A percentile compares a stretch with the other conserved stretches of the same genome.
phyloP scores from a whole-genome alignment of 2,797 vertebrate genomes.

The Melanotaenia boesemani region DNA sequence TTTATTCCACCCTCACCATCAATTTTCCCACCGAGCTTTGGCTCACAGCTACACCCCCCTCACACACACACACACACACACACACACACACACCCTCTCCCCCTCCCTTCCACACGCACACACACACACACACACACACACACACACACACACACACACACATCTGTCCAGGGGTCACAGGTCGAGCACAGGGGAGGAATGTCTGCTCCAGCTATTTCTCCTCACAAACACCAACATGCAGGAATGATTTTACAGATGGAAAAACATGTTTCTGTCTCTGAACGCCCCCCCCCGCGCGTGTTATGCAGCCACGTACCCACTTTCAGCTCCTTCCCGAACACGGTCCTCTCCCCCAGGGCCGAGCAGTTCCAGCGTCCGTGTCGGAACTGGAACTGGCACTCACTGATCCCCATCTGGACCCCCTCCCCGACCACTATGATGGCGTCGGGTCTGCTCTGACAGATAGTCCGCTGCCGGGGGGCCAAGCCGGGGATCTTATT shows the following conservation, averaged over 20 bases:
- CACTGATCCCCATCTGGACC: constrained; percentile 96
- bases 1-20: constrained; percentile 66
- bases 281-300: too few species aligned
- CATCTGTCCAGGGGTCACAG: constrained; percentile 60
- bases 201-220: not conserved
- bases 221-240: constrained; percentile 11
- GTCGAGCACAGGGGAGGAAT: constrained; percentile 48
- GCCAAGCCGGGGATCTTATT: constrained; percentile 97
- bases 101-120: too few species aligned
- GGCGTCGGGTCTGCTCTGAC: constrained; percentile 96
- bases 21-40: constrained; percentile 55
- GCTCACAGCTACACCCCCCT: too few species aligned
- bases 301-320: constrained; percentile 90
- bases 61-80: too few species aligned
- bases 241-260: too few species aligned
- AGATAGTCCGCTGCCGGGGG: constrained; percentile 96
- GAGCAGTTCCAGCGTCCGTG: constrained; percentile 98
- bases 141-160: too few species aligned
- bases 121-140: too few species aligned
- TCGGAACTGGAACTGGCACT: constrained; percentile 98
- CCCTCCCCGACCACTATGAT: constrained; percentile 98
- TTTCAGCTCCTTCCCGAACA: constrained; percentile 98
- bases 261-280: too few species aligned
- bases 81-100: too few species aligned
- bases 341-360: constrained; percentile 94